These are phyloP conservation scores for Mystacornis crossleyi DNA, from an alignment of 2,113 vertebrate genomes.

Conservation along the genomic window DNA sequence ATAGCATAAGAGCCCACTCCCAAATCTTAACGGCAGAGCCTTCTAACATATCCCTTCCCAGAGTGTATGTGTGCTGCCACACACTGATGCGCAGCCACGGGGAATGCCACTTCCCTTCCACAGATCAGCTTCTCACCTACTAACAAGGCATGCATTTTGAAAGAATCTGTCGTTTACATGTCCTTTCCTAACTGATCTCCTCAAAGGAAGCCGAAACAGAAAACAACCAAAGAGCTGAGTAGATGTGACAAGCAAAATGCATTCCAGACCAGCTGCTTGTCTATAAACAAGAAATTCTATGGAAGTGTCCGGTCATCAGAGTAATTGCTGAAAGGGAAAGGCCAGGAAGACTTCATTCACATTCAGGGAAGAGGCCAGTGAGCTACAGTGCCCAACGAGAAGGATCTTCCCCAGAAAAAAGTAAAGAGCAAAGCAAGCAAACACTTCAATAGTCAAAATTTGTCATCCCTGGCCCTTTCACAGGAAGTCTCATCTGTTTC, in stretches of 20 bases:
- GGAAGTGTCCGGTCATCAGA: accelerated
- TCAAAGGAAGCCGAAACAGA: not conserved
- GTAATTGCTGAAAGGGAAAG: not conserved
- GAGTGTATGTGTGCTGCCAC: not conserved
- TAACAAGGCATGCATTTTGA: not conserved
- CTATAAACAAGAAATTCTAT: not conserved
- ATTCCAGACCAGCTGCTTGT: not conserved
- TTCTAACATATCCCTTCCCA: not conserved
- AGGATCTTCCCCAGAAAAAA: not conserved
- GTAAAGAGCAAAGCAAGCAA: not conserved
- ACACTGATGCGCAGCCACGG: not conserved
- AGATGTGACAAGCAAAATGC: accelerated
- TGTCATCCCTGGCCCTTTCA: not conserved
- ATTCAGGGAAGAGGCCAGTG: not conserved
- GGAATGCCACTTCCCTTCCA: not conserved
- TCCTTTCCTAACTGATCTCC: not conserved
- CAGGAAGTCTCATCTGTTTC: not conserved
- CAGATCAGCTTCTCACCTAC: not conserved
- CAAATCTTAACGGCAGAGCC: not conserved
- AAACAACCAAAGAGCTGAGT: not conserved
- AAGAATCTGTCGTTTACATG: not conserved
- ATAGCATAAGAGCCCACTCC: not conserved
- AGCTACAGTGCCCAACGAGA: not conserved
- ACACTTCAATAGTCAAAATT: not conserved
- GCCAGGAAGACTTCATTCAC: not conserved